Base-by-base conservation (phyloP, 2,113 vertebrate genomes). In the Daboia siamensis region DNA sequence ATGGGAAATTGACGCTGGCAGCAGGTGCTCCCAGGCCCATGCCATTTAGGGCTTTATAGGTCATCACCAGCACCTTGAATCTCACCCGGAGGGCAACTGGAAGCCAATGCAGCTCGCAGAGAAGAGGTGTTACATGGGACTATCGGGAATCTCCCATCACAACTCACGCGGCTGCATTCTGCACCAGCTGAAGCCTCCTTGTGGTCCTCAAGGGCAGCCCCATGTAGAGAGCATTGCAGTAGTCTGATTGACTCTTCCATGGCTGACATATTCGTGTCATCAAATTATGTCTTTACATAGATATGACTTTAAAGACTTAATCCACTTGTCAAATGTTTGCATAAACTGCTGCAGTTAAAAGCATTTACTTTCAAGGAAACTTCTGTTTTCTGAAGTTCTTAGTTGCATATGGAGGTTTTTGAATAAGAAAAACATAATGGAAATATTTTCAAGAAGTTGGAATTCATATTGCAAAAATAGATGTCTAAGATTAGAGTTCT, bases 281-380 rank as follows among this genome's bases (percentile, higher is more conserved):
- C 90, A 96, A 96, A 86, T 85, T 59, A 93, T 64, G 54, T 52
- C 89, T 93, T 94, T 94, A 94, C 69, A 29, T 92, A 95, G 91
- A 95, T 95, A 88, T 92, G 86, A 94, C 90, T 95, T 94, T 23
- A 93, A 93, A 95, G 23, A 56, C 33, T 92, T 92, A 69, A 90
- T 64, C 56, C 91, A 92, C 15, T 91, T 92, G 89, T 91, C 89
- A 94, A 95, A 91, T 91, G 90, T 33, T 64, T 85, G 86, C 26
- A 0, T 0, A 95, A 93, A 88, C 91, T 7, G 10, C 24, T 26
- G 4, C 55, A 48, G 93, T 90, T 93, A 93, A 94, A 93, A 88
- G 89, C 94, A 29, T 94, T 92, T 91, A 56, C 64, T 59, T 94
- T 93, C 29, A 10, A 17, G 90, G 80, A 88, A 86, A 87, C n/a